These are phyloP conservation scores for Chamaea fasciata DNA, from an alignment of 2,113 vertebrate species.

Conservation along the genomic window DNA sequence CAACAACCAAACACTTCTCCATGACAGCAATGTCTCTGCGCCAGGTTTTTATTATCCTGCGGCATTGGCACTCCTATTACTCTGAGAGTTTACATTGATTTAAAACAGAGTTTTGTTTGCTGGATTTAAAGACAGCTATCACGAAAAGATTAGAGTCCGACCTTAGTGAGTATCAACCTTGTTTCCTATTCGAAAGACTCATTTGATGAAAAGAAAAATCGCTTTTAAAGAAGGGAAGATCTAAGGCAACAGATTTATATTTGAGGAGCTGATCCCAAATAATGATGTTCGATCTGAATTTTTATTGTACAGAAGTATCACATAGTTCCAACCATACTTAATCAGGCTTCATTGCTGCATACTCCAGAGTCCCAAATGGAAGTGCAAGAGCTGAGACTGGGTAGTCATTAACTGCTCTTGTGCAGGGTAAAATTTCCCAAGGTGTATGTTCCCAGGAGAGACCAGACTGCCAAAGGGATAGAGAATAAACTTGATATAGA, in stretches of 20 bases:
- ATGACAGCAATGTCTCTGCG: constrained; percentile 4
- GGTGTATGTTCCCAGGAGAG: not conserved
- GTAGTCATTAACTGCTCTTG: not conserved
- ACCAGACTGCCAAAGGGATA: not conserved
- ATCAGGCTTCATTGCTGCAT: not conserved
- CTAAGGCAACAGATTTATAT: not conserved
- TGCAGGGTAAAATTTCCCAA: not conserved
- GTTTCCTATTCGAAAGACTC: not conserved
- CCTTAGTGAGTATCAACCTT: not conserved
- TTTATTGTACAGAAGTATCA: not conserved
- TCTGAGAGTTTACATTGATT: constrained; percentile 28
- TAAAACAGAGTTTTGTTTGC: constrained; percentile 13
- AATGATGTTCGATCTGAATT: not conserved
- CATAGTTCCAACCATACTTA: not conserved
- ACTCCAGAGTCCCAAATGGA: not conserved
- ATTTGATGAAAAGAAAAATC: not conserved
- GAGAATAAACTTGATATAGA: not conserved
- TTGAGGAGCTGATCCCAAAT: not conserved
- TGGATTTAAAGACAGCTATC: not conserved
- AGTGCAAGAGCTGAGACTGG: not conserved
- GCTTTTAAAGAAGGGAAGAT: not conserved
- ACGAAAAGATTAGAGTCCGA: not conserved
- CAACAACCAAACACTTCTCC: constrained; percentile 49
- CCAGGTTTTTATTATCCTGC: constrained; percentile 59
- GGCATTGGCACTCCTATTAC: constrained; percentile 12